Base-by-base conservation (phyloP, 2,797 vertebrate genomes). In the Peromyscus eremicus region DNA sequence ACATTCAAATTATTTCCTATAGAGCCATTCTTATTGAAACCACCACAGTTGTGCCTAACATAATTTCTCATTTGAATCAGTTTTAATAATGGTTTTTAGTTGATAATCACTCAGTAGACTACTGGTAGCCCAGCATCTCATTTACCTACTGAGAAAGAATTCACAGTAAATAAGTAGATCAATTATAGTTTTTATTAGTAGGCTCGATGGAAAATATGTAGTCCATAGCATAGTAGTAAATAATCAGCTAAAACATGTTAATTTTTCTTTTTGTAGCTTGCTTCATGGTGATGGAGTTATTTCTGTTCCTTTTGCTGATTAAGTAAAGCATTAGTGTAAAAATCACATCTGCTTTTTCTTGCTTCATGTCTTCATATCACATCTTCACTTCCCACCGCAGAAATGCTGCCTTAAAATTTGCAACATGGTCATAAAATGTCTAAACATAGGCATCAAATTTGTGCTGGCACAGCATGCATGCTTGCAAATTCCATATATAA, bases 371-470 rank as follows among this genome's bases (percentile, higher is more conserved):
- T 76, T 14, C 75, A 13, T 71, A 49, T 80, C 60, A 2, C 34
- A 82, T 76, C 52, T 97, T 86, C 75, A 86, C n/a, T 89, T 95
- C 60, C 73, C 76, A 64, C n/a, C 34, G 12, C n/a, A 32, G 88
- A 92, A 91, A 60, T 81, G n/a, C 71, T 85, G n/a, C 52, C 75
- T 97, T 71, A 77, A 70, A 77, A 83, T 89, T 93, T 92, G 40
- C 76, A 92, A 55, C 43, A 37, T 77, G 75, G 62, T 79, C 70
- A 91, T 62, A 94, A 87, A 89, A 34, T 57, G 5, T 92, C 71
- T 93, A 95, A 97, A 96, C 83, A 75, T 73, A 96, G 52, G 66
- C 52, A 96, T 97, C 60, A 88, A 91, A 82, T 88, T 93, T 95
- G 29, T 95, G 83, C 87, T 94, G 81, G 32, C 81, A 88, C 91